Conservation (phyloP, 2,888 invertebrate species). For the Nemotelus pantherinus region DNA sequence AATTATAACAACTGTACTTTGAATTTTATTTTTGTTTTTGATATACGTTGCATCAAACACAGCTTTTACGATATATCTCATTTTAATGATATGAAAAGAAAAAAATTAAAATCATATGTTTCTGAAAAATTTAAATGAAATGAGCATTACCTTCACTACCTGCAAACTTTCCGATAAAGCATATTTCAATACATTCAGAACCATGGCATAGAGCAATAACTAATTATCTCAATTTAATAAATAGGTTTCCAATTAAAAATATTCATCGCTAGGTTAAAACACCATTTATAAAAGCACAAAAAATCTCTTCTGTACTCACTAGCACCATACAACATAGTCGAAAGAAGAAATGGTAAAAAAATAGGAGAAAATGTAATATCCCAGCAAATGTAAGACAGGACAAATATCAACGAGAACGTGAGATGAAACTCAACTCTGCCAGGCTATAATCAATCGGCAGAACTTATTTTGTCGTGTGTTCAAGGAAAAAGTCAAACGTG, state of each 20-base stretch:
- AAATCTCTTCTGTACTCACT: slow-evolving; percentile 29
- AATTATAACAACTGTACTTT: no score
- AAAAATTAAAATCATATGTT: no score
- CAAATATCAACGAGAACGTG: slow-evolving; percentile 50
- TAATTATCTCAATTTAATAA: no score
- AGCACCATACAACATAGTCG: background rate
- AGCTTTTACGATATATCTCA: no score
- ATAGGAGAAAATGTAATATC: slow-evolving; percentile 47
- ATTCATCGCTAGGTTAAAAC: slow-evolving; percentile 37
- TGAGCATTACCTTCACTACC: no score
- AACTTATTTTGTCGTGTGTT: slow-evolving; percentile 37
- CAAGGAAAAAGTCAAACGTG: slow-evolving; percentile 47
- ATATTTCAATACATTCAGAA: no score
- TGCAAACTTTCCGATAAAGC: no score
- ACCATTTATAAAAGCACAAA: slow-evolving; percentile 40
- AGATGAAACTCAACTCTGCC: slow-evolving; percentile 46
- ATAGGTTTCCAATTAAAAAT: background rate
- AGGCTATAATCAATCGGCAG: slow-evolving; percentile 49
- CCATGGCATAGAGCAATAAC: no score
- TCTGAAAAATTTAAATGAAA: no score
- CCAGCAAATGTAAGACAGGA: slow-evolving; percentile 47
- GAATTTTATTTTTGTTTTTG: no score
- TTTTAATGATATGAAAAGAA: no score
- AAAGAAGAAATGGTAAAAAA: slow-evolving; percentile 34
- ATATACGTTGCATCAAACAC: no score